Evolutionary conservation across 2,888 invertebrate genomes (phyloP), one percentile per base, ranked within the genome.

Genomic region (Morinoia aosen): DNA sequence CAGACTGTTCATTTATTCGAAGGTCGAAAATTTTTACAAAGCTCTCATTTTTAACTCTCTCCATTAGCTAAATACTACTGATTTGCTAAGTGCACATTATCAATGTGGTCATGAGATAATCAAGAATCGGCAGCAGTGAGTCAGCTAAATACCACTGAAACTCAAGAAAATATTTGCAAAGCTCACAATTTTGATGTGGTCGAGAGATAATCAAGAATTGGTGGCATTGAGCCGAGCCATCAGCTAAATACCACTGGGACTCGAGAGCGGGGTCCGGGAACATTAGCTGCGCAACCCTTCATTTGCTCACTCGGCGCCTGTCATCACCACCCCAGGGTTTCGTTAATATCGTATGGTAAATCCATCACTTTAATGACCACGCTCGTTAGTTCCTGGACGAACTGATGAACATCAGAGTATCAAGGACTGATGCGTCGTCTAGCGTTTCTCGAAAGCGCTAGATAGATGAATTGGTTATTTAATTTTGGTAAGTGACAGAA

Each of bases 331-430:
- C 40, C 40, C 90, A 40, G 40, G 10, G 90, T 90, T 40, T 88
- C 90, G 16, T 76, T 76, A 90, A 90, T 90, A 90, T 48, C 40
- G 40, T 48, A 90, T 48, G 40, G 48, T 48, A 90, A 90, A 90
- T 90, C 90, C 39, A 90, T 90, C 90, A 90, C 90, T 39, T 39
- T 90, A 90, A 90, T 90, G 90, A 90, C 90, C 90, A 90, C 7
- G 90, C 40, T 76, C 76, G 76, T 76, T 76, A 76, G 76, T 33
- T 33, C 25, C 76, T 76, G 10, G 76, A 33, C 76, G 8, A 76
- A 10, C 19, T 33, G 76, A 76, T 33, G 76, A 76, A 33, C 25
- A 76, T 33, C 76, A 76, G 76, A 76, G 25, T 25, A 76, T 76
- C 8, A 76, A 76, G 25, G 76, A 76, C 76, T 25, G 25, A 76